Base-by-base conservation (phyloP, 2,888 invertebrate genomes). In the Rotaria magnacalcarata region DNA sequence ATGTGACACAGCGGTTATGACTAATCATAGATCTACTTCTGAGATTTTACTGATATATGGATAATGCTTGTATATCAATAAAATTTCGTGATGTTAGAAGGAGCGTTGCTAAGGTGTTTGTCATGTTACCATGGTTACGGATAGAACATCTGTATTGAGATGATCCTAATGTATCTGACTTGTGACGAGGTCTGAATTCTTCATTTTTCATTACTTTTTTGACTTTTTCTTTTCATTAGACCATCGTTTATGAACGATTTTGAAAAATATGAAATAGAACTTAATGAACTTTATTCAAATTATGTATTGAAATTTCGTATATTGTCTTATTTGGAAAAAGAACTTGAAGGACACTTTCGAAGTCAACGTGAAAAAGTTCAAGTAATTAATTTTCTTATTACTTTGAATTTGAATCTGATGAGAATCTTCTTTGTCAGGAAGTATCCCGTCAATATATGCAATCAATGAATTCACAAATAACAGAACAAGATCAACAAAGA, bases 181-280 rank as follows among this genome's bases (percentile, higher is more conserved):
- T 34, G 34, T 34, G 34, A 34, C 2, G 34, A 34, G 34, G 34
- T 34, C 34, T 34, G 2, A 34, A 34, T 34, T 34, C 34, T 50
- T 50, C 50, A 11, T 50, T 0, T 50, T 50, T 8, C 8, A 50
- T 11, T 50, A 14, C 50, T 11, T 11, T 50, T 11, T 11, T 50
- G 1, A 50, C 8, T 14, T 52, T 67, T 34, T 87, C 89, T 88
- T 86, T 88, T 54, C 89, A 90, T 86, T 89, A 94, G 95, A 85
- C 98, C 98, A 0, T 97, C 96, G 0, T 98, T 97, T 91, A 94
- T 97, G 93, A 96, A 96, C 89, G 98, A 99, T 91, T 95, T 96
- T 91, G 95, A 96, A 87, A 94, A 94, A 84, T 92, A 96, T 85
- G 97, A 99, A 91, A 92, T 93, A 75, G 96, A 96, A 90, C 91